Base-by-base conservation (phyloP, 2,797 vertebrate species). In the Sebastes melanostomus region DNA sequence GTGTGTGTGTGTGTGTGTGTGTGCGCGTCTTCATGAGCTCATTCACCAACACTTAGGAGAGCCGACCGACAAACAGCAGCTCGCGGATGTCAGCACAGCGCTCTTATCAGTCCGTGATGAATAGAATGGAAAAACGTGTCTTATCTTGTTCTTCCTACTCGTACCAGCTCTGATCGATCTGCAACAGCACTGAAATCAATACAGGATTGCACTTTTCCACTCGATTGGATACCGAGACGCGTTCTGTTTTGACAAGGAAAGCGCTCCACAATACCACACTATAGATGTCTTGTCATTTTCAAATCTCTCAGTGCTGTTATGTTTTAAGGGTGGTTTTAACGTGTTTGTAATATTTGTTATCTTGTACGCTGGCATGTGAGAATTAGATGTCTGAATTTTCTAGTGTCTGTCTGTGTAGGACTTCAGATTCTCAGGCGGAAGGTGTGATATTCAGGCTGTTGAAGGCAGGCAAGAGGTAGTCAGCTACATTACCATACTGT, bases 201-300 rank as follows among this genome's bases (percentile, higher is more conserved):
- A 93, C 91, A 69, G 78, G 77, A 92, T 92, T 91, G 87, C 94
- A 93, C 93, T 94, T 94, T 93, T 94, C 91, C 92, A 91, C 93
- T 92, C 91, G 81, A 87, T 86, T 86, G 86, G 80, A 90, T 89
- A 85, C 78, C 75, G 20, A 86, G 85, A 89, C 83, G 84, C 87
- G 13, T 86, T 90, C 71, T 89, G 86, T 91, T 93, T 89, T 88
- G 91, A 93, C 90, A 87, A 75, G 85, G 63, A 78, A 85, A 86
- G 67, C 81, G 75, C 84, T 92, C 78, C 83, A 87, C 88, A 85
- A 85, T 84, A 74, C 85, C 81, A 79, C 82, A 67, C 80, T 56
- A 12, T 32, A 22, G 71, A 80, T 42, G 69, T 85, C 71, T 52
- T 70, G 79, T 90, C 80, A 86, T 89, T 89, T 85, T 88, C 86